Base-by-base conservation (phyloP, 2,113 vertebrate species). In the Bubo scandiacus region DNA sequence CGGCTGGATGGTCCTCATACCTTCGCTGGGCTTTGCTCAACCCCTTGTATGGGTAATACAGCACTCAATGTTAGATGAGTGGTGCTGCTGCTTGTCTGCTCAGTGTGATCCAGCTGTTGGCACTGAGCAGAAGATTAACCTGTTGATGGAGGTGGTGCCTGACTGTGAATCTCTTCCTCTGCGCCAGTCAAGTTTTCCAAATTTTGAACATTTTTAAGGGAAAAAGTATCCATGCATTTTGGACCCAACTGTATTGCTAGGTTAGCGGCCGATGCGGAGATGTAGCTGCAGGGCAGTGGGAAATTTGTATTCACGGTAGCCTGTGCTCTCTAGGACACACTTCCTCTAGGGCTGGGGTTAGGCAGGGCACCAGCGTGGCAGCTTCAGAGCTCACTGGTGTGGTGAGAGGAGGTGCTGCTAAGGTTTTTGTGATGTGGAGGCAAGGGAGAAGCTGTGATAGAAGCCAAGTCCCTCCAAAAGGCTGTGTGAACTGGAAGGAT, bases 161-260 rank as follows among this genome's bases (percentile, higher is more conserved):
- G 15, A 11, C 51, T 30, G 9, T 49, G 38, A 89, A 91, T 55
- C 38, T 71, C n/a, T 74, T 88, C 47, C 6, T 72, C 66, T 47
- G 20, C 34, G 6, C n/a, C 34, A 11, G 20, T 42, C 6, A 6
- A 0, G 0, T 77, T 83, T 92, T 55, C 29, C 20, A 65, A 20
- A 57, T 30, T 63, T 43, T 42, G 36, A 63, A 45, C 6, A 4
- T 19, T 79, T 77, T 45, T 18, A 70, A 86, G 18, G 12, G 40
- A 15, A 55, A 77, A 88, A 32, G 7, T 4, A 26, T 8, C 19
- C 2, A 1, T 45, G 11, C 0, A 0, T 45, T 86, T 82, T 83
- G 36, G 45, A 86, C 6, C 21, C 9, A 43, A 1, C 15, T 34
- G 10, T 40, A 16, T 61, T 51, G 10, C 52, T 21, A 26, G 21